Evolutionary conservation across 2,888 invertebrate species (phyloP), one percentile per base, ranked within the genome.

Genomic region (Seira ritae): DNA sequence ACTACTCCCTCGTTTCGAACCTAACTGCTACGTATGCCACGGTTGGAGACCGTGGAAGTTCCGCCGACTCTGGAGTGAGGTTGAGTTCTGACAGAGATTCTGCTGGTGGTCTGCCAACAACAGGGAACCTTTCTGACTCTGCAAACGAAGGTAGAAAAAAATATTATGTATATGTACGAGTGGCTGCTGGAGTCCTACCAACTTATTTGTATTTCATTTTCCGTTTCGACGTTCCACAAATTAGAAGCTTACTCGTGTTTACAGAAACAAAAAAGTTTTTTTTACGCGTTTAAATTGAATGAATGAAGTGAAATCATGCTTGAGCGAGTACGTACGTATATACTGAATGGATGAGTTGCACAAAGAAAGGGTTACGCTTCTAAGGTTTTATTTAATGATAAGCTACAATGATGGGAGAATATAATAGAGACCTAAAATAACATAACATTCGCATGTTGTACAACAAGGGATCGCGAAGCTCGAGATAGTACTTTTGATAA

Each of bases 1-100:
- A 89, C 84, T 89, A 89, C 82, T 87, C 88, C 68, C 86, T 89
- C 19, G 89, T 87, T 80, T 88, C 88, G n/a, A 88, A 88, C 65
- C 74, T 87, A n/a, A 87, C 89, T 60, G 88, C 89, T 31, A 89
- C 89, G 4, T 88, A 88, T 69, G 89, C 89, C 46, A 87, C 89
- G 17, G 84, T 55, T 50, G 88, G 88, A 62, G 89, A 88, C 60
- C 74, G 87, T 8, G 86, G 89, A 12, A 87, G 88, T 72, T 96
- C 96, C 89, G 96, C 96, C 15, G 96, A 96, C 91, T 96, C 96
- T 23, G 96, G 96, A 3, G 95, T 96, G 19, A 93, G 96, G 89
- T 94, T 95, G 90, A 95, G 95, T 91, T 96, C 96, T 89, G 96
- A 96, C 90, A 92, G 94, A 42, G 95, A 95, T 89, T 94, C 94